A percentile compares a stretch with the other conserved stretches of the same genome.
Evolutionary conservation across 2,888 invertebrate species (phyloP).

Genomic region (Meiosimyza platycephala): DNA sequence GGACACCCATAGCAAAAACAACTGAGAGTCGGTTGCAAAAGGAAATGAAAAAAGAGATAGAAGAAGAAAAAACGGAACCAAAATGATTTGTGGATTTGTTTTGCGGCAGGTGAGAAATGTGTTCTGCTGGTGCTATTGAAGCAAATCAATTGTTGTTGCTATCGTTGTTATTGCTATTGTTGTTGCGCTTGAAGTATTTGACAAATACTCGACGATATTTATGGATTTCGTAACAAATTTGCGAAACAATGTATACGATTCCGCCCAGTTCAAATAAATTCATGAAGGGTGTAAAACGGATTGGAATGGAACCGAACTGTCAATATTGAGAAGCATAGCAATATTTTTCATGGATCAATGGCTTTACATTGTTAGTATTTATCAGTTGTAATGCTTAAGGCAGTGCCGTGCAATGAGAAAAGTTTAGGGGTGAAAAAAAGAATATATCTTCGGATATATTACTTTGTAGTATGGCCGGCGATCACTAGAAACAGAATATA

Average conservation of each 20-base stretch:
- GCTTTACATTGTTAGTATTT: neutral
- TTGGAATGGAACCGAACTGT: neutral
- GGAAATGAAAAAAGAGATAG: neutral
- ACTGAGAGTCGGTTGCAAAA: too few species aligned
- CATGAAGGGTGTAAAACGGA: too few species aligned
- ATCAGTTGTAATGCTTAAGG: neutral
- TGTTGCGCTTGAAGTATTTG: neutral
- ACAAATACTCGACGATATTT: conserved; percentile 16
- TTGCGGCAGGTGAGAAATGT: conserved; percentile 6
- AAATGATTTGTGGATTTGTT: conserved; percentile 16
- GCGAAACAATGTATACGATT: conserved; percentile 12
- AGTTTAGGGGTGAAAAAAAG: too few species aligned
- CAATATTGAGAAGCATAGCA: neutral
- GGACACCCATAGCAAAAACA: too few species aligned
- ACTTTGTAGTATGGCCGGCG: too few species aligned
- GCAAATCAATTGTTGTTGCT: conserved; percentile 7
- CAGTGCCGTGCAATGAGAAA: too few species aligned
- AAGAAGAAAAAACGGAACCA: neutral
- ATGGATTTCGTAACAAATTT: conserved; percentile 22
- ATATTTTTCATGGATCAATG: neutral
- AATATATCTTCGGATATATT: too few species aligned
- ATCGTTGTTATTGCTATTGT: neutral
- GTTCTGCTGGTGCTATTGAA: neutral
- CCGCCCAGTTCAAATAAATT: neutral
- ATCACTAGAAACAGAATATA: too few species aligned